Base-by-base conservation (phyloP, 2,888 invertebrate species). In the Acanthopleura granulata region DNA sequence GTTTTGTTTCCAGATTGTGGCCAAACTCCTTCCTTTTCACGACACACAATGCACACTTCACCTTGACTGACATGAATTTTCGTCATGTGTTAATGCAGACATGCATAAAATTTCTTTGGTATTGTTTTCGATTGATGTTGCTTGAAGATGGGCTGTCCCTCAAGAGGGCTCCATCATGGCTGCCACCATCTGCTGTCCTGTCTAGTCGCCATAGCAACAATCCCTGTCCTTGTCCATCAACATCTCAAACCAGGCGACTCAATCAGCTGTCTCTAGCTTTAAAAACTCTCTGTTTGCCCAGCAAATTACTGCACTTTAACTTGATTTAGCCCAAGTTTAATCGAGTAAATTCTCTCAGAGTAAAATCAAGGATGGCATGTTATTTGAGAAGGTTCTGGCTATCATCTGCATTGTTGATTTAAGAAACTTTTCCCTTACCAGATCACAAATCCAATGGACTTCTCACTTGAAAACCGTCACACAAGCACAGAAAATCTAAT, bases 31-130 rank as follows among this genome's bases (percentile, higher is more conserved):
- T 22, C 57, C 22, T 27, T 27, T 66, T 66, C 66, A 27, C 4
- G 16, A 27, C 16, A 27, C 22, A 66, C 66, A 66, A 66, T 27
- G 29, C 4, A 66, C 1, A 22, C 29, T 27, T 66, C 16, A 27
- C 29, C 57, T 57, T 22, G 57, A 22, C 57, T 57, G 57, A 57
- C 66, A 66, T 66, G 66, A 66, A 66, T 66, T 66, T 66, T 66
- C 66, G 25, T 66, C 66, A 66, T 27, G 66, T 27, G 27, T 66
- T 66, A 27, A 66, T 66, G 22, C 66, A 66, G 66, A 66, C 66
- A 66, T 66, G 66, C 66, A 66, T 66, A 66, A 66, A 66, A 66
- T 66, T 66, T 66, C 66, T 66, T 66, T 66, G 66, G 4, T 27
- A 66, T 66, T 66, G 66, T 66, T 66, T 66, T 66, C 22, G 29